Conservation (phyloP, 2,888 invertebrate genomes). For the Chloromyia formosa region DNA sequence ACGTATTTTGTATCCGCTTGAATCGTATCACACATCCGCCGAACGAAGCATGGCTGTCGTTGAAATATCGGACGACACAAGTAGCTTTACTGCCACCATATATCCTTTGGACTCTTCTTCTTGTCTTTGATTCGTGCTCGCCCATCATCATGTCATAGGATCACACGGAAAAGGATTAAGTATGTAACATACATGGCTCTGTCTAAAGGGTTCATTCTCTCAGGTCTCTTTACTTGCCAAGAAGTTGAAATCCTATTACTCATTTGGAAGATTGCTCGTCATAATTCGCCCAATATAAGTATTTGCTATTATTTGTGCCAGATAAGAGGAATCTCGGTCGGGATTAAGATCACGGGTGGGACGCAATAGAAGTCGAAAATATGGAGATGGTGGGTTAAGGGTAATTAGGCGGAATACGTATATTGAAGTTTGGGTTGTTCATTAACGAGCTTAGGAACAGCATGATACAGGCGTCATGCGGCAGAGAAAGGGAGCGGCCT, state of each 20-base stretch:
- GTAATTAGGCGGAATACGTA: conserved; percentile 25
- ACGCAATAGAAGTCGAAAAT: neutral
- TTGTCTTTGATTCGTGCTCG: neutral
- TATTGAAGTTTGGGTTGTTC: neutral
- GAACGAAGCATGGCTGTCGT: neutral
- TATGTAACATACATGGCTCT: conserved; percentile 12
- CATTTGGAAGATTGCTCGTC: conserved; percentile 2
- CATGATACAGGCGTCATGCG: conserved; percentile 5
- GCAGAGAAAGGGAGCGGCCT: neutral
- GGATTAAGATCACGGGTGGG: no score
- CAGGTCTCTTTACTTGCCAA: neutral
- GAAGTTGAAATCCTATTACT: conserved; percentile 22
- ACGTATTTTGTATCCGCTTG: conserved; percentile 1
- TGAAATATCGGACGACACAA: neutral
- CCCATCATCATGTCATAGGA: neutral
- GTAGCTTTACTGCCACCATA: neutral
- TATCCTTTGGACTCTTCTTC: no score
- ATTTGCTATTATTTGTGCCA: neutral
- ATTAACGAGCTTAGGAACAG: conserved; percentile 24
- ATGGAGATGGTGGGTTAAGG: conserved; percentile 15
- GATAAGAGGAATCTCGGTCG: no score
- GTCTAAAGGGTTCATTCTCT: neutral
- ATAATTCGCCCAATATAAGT: neutral
- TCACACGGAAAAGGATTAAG: conserved; percentile 29
- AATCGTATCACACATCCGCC: no score